Evolutionary conservation across 2,113 vertebrate genomes (phyloP), one percentile per base, ranked within the genome.

Genomic region (Tragelaphus buxtoni): DNA sequence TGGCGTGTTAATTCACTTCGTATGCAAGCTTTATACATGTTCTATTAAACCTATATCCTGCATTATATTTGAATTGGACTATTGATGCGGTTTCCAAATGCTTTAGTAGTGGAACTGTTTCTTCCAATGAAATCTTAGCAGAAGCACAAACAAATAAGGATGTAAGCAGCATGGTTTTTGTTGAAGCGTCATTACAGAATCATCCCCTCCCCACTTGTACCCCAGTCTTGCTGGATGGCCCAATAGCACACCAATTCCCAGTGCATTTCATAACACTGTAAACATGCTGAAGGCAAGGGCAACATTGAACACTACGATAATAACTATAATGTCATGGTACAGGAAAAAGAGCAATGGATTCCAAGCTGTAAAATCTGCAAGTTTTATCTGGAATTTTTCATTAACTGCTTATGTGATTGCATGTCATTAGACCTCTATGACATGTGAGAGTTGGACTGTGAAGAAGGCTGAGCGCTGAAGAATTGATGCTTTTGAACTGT

Each of bases 351-450:
- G 9, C 39, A 77, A 56, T 45, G 53, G 28, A 76, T 76, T 45
- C 63, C 18, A 45, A 88, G 49, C 84, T 49, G 10, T 24, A 88
- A 94, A 92, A 51, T 24, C n/a, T 92, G 22, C 32, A 55, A 61
- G 53, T 83, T 95, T n/a, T 90, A 76, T 74, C 87, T 94, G 72
- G n/a, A 96, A 94, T 39, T 74, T 82, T 96, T 93, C 88, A 18
- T 55, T 91, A 55, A 56, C 30, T 39, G 42, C 39, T 49, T 49
- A 28, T 81, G 53, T 82, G 83, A 95, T 26, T 77, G 20, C 35
- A 55, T 91, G 24, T 93, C 91, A 76, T 28, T 86, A 90, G 77
- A 95, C 51, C 12, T 88, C 76, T 94, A 49, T 61, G 47, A 86
- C 42, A 42, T 42, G 42, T 42, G 42, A 42, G 42, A 42, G 42